A percentile compares a stretch with the other conserved stretches of the same genome.
Conservation (phyloP, 2,797 vertebrate species). For the Serranus cabrilla region DNA sequence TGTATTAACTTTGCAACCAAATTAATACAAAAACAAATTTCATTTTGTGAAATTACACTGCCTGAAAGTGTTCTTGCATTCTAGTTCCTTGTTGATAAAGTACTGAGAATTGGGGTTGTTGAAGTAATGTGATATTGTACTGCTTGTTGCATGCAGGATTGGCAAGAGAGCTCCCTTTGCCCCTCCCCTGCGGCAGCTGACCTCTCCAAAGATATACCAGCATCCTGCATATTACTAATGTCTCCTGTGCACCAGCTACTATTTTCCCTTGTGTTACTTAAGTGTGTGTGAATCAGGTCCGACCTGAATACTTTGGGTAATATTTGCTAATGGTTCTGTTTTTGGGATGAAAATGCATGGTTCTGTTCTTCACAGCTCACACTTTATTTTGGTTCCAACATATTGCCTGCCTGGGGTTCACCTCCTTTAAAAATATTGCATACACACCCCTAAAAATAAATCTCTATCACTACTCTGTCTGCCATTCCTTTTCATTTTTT, state of each 20-base stretch:
- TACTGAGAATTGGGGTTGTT: slow-evolving; percentile 86
- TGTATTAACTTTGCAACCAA: slow-evolving; percentile 6
- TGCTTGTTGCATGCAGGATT: slow-evolving; percentile 98
- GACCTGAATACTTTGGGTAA: not conserved
- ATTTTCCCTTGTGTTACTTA: slow-evolving; percentile 52
- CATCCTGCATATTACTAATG: slow-evolving; percentile 91
- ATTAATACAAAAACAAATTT: not conserved
- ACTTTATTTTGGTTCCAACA: slow-evolving; percentile 5
- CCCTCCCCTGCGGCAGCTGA: slow-evolving; percentile 90
- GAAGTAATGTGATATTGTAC: slow-evolving; percentile 92
- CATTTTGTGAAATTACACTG: slow-evolving; percentile 22
- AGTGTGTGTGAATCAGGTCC: slow-evolving; percentile 24
- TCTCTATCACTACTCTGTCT: slow-evolving; percentile 3
- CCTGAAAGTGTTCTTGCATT: slow-evolving; percentile 78
- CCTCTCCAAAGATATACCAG: slow-evolving; percentile 90
- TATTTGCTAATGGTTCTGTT: slow-evolving; percentile 6
- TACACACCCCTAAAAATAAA: slow-evolving; percentile 25
- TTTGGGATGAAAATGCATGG: slow-evolving; percentile 21
- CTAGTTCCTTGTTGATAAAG: slow-evolving; percentile 88
- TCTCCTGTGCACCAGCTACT: slow-evolving; percentile 67
- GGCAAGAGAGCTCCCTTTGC: slow-evolving; percentile 90
- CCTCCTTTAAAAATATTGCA: slow-evolving; percentile 3
- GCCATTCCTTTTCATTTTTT: slow-evolving; percentile 13
- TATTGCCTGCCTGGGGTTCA: not conserved
- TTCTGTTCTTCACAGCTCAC: slow-evolving; percentile 6